Base-by-base conservation (phyloP, 2,797 vertebrate species). In the Acanthurus leucopareius region DNA sequence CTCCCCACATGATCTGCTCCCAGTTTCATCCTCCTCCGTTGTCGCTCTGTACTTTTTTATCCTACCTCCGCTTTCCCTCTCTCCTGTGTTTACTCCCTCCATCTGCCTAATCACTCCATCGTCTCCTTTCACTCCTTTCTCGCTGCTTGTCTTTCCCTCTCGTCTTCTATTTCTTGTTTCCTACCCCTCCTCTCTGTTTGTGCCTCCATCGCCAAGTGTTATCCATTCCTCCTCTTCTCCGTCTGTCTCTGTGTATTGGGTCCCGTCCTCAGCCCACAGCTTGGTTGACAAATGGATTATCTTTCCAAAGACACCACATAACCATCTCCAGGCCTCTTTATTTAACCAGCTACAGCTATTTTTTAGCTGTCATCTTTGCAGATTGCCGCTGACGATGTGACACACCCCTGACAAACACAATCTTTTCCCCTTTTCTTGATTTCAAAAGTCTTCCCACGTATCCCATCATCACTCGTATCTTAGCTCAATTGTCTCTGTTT, bases 271-370 rank as follows among this genome's bases (percentile, higher is more conserved):
- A 84, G 75, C 89, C 84, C 73, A 80, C 75, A 87, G 86, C 81
- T 86, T 82, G 82, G 86, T 91, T 92, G 85, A 88, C 89, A 88
- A 88, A 87, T 75, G 74, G 85, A 91, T 91, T 83, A 86, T 76
- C 79, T 83, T 75, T 85, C 76, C 70, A 79, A 80, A 84, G 84
- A 84, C 79, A 47, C 69, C 80, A 77, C 69, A 69, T 71, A 87
- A 80, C 73, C 82, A 68, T 87, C 85, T 77, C 79, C 80, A 85
- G 79, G 80, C 70, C 32, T 82, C 83, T 86, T 80, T 91, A 84
- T 89, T 91, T 85, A 85, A 88, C 56, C 75, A 88, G 78, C 51
- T 56, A 64, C 51, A 67, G 68, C 83, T 81, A 70, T 83, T 83
- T 84, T 65, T 75, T 56, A 58, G 77, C 60, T 78, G 81, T 85